These are phyloP conservation scores for Geodia barretti DNA, from an alignment of 37 sponge, comb jelly and placozoan genomes.

Conservation along the genomic window DNA sequence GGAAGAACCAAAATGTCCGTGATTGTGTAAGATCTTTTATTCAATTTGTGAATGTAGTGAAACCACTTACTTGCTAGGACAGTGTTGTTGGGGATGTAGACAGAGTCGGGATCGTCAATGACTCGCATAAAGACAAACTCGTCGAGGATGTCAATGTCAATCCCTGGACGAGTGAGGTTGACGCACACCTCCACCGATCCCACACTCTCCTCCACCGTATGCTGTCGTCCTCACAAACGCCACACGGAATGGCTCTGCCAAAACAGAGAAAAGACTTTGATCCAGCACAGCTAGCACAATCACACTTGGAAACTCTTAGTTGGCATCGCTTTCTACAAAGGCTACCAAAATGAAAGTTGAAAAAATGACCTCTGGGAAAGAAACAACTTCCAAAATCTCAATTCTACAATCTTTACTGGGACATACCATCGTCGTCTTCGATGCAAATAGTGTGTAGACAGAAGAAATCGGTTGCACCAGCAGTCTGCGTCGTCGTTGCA, in stretches of 20 bases:
- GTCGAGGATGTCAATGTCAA: background rate
- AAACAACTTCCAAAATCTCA: too few relatives aligned
- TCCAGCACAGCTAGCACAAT: too few relatives aligned
- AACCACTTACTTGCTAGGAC: background rate
- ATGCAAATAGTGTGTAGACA: background rate
- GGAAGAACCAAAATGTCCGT: too few relatives aligned
- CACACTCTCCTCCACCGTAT: slow-evolving; percentile 10
- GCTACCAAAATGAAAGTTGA: too few relatives aligned
- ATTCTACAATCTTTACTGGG: too few relatives aligned
- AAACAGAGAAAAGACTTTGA: too few relatives aligned
- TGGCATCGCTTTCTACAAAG: too few relatives aligned
- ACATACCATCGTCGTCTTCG: background rate
- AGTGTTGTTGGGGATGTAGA: background rate
- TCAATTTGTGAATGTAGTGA: too few relatives aligned
- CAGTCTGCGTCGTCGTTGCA: background rate
- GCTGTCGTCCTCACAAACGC: background rate
- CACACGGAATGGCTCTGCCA: background rate
- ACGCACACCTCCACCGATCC: slow-evolving; percentile 7
- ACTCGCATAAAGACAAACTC: background rate
- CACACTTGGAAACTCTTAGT: too few relatives aligned
- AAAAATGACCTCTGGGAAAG: too few relatives aligned
- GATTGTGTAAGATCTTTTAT: too few relatives aligned
- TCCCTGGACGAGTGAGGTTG: background rate
- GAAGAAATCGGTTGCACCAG: background rate
- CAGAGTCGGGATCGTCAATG: background rate